phyloP scores from a whole-genome alignment of 1,140 invertebrate genomes.

The Apis florea region DNA sequence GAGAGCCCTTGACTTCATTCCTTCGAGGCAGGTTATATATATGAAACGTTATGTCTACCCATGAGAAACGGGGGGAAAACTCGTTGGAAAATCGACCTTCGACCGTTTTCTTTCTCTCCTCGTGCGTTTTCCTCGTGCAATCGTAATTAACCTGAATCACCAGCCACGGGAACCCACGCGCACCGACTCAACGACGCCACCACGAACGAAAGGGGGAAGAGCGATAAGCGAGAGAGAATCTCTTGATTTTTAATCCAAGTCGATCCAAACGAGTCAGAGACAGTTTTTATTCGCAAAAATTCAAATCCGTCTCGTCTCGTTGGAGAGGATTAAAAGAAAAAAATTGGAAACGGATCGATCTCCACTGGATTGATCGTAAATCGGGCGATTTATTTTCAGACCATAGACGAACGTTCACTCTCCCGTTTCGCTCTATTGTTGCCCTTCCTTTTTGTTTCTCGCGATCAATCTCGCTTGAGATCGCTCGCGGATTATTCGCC shows the following conservation, averaged over 20 bases:
- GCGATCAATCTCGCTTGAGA: conserved; percentile 34
- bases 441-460: not conserved
- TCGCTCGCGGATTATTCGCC: conserved; percentile 35
- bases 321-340: no score
- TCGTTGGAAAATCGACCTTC: conserved; percentile 7
- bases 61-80: not conserved
- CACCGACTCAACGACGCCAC: conserved; percentile 11
- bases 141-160: conserved; percentile 41
- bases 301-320: no score
- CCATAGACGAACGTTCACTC: conserved; percentile 1
- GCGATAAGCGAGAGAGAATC: conserved; percentile 24
- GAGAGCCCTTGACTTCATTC: not conserved
- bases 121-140: conserved; percentile 16
- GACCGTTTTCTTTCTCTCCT: conserved; percentile 4
- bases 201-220: conserved; percentile 4
- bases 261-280: not conserved
- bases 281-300: no score
- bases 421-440: conserved; percentile 18
- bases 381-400: not conserved
- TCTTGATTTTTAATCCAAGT: conserved; percentile 14
- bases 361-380: not conserved
- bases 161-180: conserved; percentile 21
- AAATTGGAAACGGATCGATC: no score
- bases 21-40: no score
- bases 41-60: not conserved